phyloP scores from a whole-genome alignment of 2,113 vertebrate genomes.

The Grus americana region DNA sequence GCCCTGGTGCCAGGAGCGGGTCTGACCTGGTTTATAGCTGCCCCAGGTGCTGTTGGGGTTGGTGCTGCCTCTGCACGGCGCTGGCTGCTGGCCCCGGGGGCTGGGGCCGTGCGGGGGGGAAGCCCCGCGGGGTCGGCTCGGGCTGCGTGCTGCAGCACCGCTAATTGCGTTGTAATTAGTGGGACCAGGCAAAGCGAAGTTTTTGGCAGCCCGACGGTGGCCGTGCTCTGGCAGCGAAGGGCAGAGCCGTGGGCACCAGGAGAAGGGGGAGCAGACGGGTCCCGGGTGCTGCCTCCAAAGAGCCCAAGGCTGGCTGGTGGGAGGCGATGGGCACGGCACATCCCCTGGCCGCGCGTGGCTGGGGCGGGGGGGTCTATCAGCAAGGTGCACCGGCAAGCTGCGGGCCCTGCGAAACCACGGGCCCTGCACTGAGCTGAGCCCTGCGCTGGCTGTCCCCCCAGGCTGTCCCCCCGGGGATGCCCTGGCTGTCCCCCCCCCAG shows the following conservation, averaged over 20 bases:
- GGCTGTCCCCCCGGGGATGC: neutral
- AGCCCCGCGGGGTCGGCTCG: neutral
- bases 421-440: neutral
- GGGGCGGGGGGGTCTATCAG: rapidly evolving
- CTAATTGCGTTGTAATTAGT: constrained; percentile 43
- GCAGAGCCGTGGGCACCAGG: neutral
- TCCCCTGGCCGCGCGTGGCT: neutral
- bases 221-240: neutral
- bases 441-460: too few relatives aligned
- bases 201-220: neutral
- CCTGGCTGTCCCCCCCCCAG: too few relatives aligned
- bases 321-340: neutral
- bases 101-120: neutral
- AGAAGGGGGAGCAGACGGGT: neutral
- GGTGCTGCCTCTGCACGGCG: neutral
- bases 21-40: neutral
- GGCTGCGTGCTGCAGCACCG: neutral
- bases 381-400: too few relatives aligned
- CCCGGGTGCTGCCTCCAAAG: neutral
- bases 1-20: neutral
- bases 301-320: neutral
- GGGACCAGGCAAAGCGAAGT: constrained; percentile 28
- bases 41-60: neutral
- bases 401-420: rapidly evolving
- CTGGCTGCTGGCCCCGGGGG: neutral